Base-by-base conservation (phyloP, 2,797 vertebrate genomes). In the Serranus cabrilla region DNA sequence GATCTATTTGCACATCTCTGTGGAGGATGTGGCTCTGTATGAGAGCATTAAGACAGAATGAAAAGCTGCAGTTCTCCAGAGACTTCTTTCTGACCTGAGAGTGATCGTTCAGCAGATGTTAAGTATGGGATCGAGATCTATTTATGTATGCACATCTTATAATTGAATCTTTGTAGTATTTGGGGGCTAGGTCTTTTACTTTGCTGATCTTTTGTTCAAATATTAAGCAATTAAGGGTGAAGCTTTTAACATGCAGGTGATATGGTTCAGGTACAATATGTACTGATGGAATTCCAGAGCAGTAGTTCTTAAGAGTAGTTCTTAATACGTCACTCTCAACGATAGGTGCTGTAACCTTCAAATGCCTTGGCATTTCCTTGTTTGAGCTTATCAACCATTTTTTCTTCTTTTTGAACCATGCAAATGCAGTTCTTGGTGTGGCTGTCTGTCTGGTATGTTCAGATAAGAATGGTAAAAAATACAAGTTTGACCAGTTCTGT, bases 1-100 rank as follows among this genome's bases (percentile, higher is more conserved):
- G 64, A 37, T 83, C 55, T 51, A 51, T 74, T 68, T 60, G n/a
- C 66, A 40, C 56, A 10, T 54, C 61, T 71, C 50, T 54, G 34
- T 3, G 0, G 51, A 50, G 17, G 52, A 20, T 37, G 61, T n/a
- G 64, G 40, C 37, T 51, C 14, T 11, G n/a, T 11, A 23, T 8
- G 23, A 63, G 18, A 69, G 40, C 20, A 21, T 54, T 47, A 42
- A 40, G 14, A 42, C 12, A 49, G 49, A 47, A 63, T 66, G 47
- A 52, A 57, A 51, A 61, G 49, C 42, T 14, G 40, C 11, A 6
- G 39, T 12, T 25, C 46, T 45, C 54, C 45, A 58, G 59, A 49
- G 65, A 45, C 20, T n/a, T 69, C 20, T 20, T 17, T 37, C 18
- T 5, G 20, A 69, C 40, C 40, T 25, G n/a, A 47, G 21, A 49